Percentiles rank a stretch among this genome's conserved stretches.
Conservation (phyloP, 2,113 vertebrate genomes). For the Microcebus jonahi region DNA sequence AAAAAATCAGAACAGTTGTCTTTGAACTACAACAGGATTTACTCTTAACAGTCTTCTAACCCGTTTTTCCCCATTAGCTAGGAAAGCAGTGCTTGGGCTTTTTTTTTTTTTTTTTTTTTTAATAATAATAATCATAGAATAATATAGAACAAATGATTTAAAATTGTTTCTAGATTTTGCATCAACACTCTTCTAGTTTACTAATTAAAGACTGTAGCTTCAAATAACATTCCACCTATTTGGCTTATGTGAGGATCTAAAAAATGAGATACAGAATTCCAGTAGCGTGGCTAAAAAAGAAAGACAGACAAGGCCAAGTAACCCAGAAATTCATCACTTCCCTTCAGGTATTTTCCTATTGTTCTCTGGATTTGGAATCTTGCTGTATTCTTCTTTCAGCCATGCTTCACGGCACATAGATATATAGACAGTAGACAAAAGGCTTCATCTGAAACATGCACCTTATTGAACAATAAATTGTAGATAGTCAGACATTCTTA, state of each 20-base stretch:
- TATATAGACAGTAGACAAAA: background rate
- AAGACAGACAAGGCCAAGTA: background rate
- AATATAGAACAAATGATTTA: slow-evolving; percentile 50
- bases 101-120: background rate
- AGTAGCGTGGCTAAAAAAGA: background rate
- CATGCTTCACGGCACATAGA: background rate
- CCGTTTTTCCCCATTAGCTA: slow-evolving; percentile 40
- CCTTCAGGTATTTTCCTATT: background rate
- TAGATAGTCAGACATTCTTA: background rate
- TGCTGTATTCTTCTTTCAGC: background rate
- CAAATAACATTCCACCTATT: background rate
- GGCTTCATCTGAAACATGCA: background rate
- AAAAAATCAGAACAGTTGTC: background rate
- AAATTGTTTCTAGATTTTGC: slow-evolving; percentile 51
- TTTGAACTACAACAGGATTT: slow-evolving; percentile 23
- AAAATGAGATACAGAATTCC: background rate
- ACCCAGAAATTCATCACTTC: background rate
- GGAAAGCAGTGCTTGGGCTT: background rate
- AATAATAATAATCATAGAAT: background rate
- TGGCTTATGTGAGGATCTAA: slow-evolving; percentile 22
- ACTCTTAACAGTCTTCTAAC: background rate
- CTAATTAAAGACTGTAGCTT: slow-evolving; percentile 32
- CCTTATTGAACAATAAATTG: background rate
- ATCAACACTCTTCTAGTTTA: slow-evolving; percentile 22
- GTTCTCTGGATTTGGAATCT: background rate